These are phyloP conservation scores for Corbicula japonica DNA, from an alignment of 2,888 invertebrate genomes.

Conservation along the genomic window DNA sequence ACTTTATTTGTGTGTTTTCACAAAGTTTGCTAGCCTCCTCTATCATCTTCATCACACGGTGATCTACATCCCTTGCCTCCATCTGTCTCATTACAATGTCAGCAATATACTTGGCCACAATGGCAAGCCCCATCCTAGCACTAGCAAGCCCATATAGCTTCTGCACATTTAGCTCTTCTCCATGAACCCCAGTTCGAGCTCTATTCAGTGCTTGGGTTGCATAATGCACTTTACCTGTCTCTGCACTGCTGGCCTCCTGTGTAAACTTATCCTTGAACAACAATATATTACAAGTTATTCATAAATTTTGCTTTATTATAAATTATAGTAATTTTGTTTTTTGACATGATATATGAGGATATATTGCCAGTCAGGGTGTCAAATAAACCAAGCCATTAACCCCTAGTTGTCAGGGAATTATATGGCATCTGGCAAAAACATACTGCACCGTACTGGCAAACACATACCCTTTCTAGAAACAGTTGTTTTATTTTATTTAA, in stretches of 20 bases:
- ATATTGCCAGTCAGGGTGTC: too few species aligned
- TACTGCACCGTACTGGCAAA: too few species aligned
- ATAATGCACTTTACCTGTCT: neutral
- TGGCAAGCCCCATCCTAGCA: constrained; percentile 24
- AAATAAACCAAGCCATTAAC: too few species aligned
- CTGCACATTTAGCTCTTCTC: neutral
- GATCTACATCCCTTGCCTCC: constrained; percentile 12
- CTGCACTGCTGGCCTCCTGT: constrained; percentile 1
- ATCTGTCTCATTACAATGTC: constrained; percentile 39
- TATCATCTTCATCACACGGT: constrained; percentile 49
- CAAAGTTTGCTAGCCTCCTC: constrained; percentile 66
- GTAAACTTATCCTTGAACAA: constrained; percentile 12
- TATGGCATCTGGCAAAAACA: too few species aligned
- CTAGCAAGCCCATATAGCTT: constrained; percentile 29
- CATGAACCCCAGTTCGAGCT: constrained; percentile 1
- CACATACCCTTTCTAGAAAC: too few species aligned
- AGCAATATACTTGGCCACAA: constrained; percentile 12
- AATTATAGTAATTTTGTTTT: too few species aligned
- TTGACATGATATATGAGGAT: too few species aligned
- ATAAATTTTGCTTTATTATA: too few species aligned
- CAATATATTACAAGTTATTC: neutral
- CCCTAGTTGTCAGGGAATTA: too few species aligned
- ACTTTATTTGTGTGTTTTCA: constrained; percentile 35
- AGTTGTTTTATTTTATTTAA: too few species aligned
- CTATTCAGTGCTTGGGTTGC: neutral